Percentiles rank a stretch among this genome's conserved stretches.
Conservation (phyloP, 2,888 invertebrate genomes). For the Sinohyriopsis cumingii region DNA sequence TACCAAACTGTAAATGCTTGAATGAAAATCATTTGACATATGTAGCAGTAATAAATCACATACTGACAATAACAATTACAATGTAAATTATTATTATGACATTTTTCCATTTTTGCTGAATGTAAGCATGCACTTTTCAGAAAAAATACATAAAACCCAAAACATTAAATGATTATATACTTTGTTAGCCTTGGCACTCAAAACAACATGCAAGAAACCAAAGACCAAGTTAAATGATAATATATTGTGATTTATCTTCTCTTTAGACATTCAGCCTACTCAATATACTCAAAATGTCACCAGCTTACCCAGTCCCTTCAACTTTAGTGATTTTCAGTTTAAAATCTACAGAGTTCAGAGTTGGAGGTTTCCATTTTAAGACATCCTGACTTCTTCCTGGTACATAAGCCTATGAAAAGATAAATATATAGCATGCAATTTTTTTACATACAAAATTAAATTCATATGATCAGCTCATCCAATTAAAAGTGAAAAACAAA, state of each 20-base stretch:
- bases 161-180: neutral
- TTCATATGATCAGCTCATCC: neutral
- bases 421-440: neutral
- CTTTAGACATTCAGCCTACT: neutral
- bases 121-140: too few relatives aligned
- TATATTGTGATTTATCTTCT: neutral
- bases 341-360: conserved; percentile 97
- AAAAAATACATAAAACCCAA: neutral
- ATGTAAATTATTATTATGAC: too few relatives aligned
- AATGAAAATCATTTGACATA: too few relatives aligned
- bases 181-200: too few relatives aligned
- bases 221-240: too few relatives aligned
- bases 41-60: too few relatives aligned
- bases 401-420: conserved; percentile 81
- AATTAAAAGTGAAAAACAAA: too few relatives aligned
- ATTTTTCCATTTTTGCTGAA: too few relatives aligned
- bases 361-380: conserved; percentile 97
- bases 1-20: too few relatives aligned
- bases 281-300: neutral
- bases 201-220: too few relatives aligned
- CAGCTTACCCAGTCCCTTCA: conserved; percentile 68
- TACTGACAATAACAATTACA: too few relatives aligned
- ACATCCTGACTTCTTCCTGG: conserved; percentile 88
- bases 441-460: neutral
- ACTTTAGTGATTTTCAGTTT: conserved; percentile 84